Conservation (phyloP, 2,888 invertebrate species). For the Entomobrya proxima region DNA sequence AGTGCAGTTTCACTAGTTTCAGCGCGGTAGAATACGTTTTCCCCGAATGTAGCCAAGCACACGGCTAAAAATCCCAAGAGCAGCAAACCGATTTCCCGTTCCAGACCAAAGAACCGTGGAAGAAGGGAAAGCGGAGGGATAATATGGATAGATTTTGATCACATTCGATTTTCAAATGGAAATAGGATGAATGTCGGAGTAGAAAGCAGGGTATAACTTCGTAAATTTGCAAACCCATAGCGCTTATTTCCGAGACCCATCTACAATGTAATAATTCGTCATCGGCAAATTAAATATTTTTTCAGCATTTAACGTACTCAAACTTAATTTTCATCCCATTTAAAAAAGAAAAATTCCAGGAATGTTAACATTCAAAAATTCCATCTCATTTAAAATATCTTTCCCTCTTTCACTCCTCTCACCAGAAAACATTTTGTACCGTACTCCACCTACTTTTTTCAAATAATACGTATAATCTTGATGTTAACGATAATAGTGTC, state of each 20-base stretch:
- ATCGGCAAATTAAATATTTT: no score
- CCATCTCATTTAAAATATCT: conserved; percentile 47
- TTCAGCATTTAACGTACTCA: no score
- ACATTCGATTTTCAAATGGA: conserved; percentile 12
- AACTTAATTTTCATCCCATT: no score
- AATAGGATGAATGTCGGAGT: no score
- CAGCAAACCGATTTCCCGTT: conserved; percentile 60
- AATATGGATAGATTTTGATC: not conserved
- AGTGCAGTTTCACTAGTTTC: not conserved
- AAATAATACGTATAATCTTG: conserved; percentile 8
- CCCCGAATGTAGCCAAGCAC: conserved; percentile 37
- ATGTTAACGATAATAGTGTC: not conserved
- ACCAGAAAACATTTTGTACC: not conserved
- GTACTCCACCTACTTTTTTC: conserved; percentile 36
- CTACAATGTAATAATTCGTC: no score
- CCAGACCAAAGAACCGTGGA: not conserved
- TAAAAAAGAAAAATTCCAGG: conserved; percentile 64
- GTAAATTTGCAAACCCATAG: no score
- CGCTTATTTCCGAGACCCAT: no score
- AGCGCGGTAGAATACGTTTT: conserved; percentile 30
- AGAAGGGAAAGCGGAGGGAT: not conserved
- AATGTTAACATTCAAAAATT: conserved; percentile 71
- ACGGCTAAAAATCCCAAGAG: conserved; percentile 55
- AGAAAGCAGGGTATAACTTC: no score
- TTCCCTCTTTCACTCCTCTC: not conserved